These are phyloP conservation scores for Lasius platythorax DNA, from an alignment of 2,888 invertebrate species.

Conservation along the genomic window DNA sequence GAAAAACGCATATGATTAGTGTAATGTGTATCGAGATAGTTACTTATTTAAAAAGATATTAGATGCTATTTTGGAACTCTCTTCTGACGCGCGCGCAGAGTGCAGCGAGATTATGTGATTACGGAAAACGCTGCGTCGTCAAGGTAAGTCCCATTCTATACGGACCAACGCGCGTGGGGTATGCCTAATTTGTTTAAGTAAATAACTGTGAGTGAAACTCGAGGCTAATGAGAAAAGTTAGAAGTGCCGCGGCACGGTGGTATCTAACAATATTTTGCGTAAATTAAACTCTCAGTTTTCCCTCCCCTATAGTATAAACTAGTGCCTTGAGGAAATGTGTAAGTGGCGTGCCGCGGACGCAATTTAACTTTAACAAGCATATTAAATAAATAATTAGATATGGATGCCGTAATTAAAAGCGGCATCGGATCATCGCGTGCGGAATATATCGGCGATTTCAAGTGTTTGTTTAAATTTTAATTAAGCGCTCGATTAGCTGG, in stretches of 20 bases:
- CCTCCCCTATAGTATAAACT: slow-evolving; percentile 6
- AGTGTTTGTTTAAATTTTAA: slow-evolving; percentile 48
- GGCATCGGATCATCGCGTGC: background rate
- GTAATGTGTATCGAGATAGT: background rate
- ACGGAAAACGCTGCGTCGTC: slow-evolving; percentile 8
- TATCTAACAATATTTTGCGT: slow-evolving; percentile 69
- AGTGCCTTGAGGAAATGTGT: slow-evolving; percentile 35
- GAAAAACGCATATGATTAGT: background rate
- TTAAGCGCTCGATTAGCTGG: slow-evolving; percentile 47
- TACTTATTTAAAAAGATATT: background rate
- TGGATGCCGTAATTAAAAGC: slow-evolving; percentile 58
- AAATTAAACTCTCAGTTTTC: slow-evolving; percentile 66
- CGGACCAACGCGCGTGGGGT: slow-evolving; percentile 4
- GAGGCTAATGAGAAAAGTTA: slow-evolving; percentile 72
- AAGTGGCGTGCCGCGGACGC: slow-evolving; percentile 53
- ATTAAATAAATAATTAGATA: slow-evolving; percentile 63
- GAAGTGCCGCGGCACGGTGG: slow-evolving; percentile 44
- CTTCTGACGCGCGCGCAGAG: background rate
- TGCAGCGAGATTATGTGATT: slow-evolving; percentile 24
- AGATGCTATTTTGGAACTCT: background rate
- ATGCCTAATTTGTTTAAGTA: slow-evolving; percentile 59
- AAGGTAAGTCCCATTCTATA: slow-evolving; percentile 3
- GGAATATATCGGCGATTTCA: slow-evolving; percentile 25
- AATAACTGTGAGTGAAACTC: slow-evolving; percentile 63
- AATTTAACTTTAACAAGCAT: slow-evolving; percentile 64